Conservation (phyloP, 2,888 invertebrate species). For the Geophilus truncorum region DNA sequence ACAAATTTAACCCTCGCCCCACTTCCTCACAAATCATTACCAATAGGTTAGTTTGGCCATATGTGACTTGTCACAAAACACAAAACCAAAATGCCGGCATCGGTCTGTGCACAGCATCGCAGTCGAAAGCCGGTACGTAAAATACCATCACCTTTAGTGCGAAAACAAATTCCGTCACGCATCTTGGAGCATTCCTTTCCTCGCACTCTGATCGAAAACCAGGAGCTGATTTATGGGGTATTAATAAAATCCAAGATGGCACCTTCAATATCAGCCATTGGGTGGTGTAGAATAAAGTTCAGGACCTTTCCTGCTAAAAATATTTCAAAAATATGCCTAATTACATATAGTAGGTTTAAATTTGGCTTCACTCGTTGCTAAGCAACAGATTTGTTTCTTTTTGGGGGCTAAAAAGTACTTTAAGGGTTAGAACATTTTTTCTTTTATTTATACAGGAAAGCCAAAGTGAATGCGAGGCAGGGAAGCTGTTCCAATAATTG, state of each 20-base stretch:
- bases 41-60: no score
- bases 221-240: not conserved
- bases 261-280: not conserved
- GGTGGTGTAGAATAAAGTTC: not conserved
- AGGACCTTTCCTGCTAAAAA: no score
- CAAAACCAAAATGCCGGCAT: no score
- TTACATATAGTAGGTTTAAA: no score
- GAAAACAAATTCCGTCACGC: slow-evolving; percentile 21
- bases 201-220: slow-evolving; percentile 6
- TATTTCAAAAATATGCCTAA: no score
- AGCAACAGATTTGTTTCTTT: not conserved
- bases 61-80: no score
- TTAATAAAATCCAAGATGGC: slow-evolving; percentile 24
- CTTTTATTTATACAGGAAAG: not conserved
- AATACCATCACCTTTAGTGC: slow-evolving; percentile 3
- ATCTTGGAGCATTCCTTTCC: not conserved
- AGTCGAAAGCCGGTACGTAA: not conserved
- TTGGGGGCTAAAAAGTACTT: not conserved
- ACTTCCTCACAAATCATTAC: no score
- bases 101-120: no score
- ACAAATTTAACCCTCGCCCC: no score
- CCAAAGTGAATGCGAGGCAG: not conserved
- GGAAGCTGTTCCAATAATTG: slow-evolving; percentile 27
- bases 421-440: not conserved
- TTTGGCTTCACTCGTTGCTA: not conserved